These are phyloP conservation scores for Prolemur simus DNA, from an alignment of 2,113 vertebrate genomes.

Conservation along the genomic window DNA sequence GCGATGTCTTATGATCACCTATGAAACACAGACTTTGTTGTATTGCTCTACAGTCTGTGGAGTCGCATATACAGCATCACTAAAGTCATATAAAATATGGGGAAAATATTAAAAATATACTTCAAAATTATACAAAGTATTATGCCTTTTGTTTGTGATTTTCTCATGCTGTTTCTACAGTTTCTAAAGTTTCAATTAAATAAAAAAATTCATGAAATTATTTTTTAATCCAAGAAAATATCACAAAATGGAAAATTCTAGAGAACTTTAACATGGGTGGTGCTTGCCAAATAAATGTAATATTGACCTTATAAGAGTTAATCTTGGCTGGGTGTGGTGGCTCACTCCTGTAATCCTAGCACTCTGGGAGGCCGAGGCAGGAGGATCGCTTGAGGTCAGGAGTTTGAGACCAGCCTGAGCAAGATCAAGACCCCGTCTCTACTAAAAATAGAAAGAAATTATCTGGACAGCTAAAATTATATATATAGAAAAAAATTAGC, in stretches of 20 bases:
- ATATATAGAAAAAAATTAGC: no score
- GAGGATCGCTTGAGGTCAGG: no score
- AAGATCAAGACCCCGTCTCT: no score
- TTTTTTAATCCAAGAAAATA: neutral
- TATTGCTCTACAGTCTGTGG: neutral
- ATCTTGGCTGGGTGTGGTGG: neutral
- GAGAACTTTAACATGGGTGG: neutral
- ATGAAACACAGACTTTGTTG: neutral
- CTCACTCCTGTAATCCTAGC: no score
- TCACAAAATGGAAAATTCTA: neutral
- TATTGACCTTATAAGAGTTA: no score
- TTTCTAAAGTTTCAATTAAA: neutral
- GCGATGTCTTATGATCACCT: no score
- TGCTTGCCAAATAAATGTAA: neutral
- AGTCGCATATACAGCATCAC: neutral
- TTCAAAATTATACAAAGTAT: neutral
- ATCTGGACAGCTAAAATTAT: no score
- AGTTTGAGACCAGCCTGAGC: no score
- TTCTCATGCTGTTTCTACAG: neutral
- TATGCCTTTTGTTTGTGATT: neutral
- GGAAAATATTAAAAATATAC: neutral
- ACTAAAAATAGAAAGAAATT: no score
- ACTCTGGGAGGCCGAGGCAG: no score
- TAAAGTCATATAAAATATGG: neutral
- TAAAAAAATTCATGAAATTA: neutral